Evolutionary conservation across 2,888 invertebrate species (phyloP).

Genomic region (Macaria notata): DNA sequence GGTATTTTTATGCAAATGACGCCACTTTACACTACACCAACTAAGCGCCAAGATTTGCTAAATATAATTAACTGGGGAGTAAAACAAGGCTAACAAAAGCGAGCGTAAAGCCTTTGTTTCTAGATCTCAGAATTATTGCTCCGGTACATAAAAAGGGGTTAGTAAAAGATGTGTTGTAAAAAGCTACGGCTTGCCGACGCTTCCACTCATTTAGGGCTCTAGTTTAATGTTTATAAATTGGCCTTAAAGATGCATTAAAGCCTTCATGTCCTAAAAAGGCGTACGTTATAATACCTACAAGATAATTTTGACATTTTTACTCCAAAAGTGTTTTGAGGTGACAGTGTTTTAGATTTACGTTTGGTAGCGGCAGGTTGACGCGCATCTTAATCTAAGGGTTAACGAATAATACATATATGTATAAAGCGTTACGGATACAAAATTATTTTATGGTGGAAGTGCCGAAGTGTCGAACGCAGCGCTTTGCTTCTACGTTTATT

Average conservation of each 20-base stretch:
- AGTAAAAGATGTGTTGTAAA: conserved; percentile 13
- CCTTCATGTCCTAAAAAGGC: not conserved
- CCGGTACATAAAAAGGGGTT: conserved; percentile 10
- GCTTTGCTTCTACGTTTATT: no score
- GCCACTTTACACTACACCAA: conserved; percentile 30
- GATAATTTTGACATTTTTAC: not conserved
- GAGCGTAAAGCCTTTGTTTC: conserved; percentile 12
- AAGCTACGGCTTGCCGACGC: not conserved
- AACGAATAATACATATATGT: no score
- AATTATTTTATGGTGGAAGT: no score
- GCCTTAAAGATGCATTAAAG: conserved; percentile 5
- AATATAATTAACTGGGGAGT: conserved; percentile 19
- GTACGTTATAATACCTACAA: not conserved
- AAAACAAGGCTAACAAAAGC: conserved; percentile 14
- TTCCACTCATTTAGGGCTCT: conserved; percentile 2
- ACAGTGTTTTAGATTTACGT: no score
- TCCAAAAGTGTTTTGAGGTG: not conserved
- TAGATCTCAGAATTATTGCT: conserved; percentile 4
- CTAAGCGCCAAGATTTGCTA: conserved; percentile 24
- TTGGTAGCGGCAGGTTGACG: no score
- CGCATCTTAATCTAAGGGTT: no score
- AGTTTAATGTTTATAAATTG: conserved; percentile 19
- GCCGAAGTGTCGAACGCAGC: no score
- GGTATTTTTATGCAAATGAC: conserved; percentile 34
- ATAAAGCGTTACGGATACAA: no score